Conservation (phyloP, 2,888 invertebrate genomes). For the Octonoba sinensis region DNA sequence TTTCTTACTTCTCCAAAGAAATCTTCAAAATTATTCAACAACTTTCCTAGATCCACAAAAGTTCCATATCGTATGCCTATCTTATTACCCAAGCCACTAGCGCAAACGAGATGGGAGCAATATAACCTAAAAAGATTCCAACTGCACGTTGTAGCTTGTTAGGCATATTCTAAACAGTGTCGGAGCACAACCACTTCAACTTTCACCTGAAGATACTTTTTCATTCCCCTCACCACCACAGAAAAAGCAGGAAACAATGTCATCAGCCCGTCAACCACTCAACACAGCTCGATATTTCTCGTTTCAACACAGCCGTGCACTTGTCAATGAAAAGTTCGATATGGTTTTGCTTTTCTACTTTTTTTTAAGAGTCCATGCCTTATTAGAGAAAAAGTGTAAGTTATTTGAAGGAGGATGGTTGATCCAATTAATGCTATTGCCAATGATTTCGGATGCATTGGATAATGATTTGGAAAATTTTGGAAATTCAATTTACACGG, state of each 20-base stretch:
- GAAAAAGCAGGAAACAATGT: conserved; percentile 44
- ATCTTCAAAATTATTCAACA: too few relatives aligned
- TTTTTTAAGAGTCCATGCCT: conserved; percentile 22
- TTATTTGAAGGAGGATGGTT: background rate
- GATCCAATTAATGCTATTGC: conserved; percentile 27
- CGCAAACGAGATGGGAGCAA: conserved; percentile 1
- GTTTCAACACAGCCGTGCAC: conserved; percentile 21
- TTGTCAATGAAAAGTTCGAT: conserved; percentile 55
- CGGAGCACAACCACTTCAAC: conserved; percentile 39
- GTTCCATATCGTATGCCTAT: too few relatives aligned
- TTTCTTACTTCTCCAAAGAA: too few relatives aligned
- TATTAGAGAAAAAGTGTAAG: conserved; percentile 43
- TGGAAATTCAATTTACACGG: too few relatives aligned
- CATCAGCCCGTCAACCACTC: conserved; percentile 50
- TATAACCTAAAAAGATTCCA: too few relatives aligned
- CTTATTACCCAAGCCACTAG: background rate
- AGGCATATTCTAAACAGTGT: conserved; percentile 53
- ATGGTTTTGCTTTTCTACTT: conserved; percentile 27
- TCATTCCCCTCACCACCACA: conserved; percentile 26
- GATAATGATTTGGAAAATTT: too few relatives aligned
- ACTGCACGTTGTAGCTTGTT: conserved; percentile 31
- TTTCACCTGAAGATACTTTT: conserved; percentile 31
- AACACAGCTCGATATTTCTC: conserved; percentile 31
- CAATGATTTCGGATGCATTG: too few relatives aligned
- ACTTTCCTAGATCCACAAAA: too few relatives aligned